Conservation (phyloP, 2,113 vertebrate genomes). For the Sardina pilchardus region DNA sequence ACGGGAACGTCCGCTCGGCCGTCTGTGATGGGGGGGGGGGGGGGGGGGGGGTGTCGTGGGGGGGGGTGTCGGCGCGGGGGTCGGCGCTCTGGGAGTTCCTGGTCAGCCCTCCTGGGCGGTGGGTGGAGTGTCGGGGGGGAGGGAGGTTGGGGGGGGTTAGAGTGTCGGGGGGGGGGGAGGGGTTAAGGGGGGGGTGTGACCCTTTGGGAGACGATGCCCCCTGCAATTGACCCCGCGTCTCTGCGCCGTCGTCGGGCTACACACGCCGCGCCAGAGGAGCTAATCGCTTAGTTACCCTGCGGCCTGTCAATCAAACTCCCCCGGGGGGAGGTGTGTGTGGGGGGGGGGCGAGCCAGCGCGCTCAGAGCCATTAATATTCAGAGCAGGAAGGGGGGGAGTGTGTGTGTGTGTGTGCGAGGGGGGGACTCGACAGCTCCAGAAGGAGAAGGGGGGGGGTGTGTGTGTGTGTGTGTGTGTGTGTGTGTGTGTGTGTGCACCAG, state of each 20-base stretch:
- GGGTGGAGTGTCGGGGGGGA: neutral
- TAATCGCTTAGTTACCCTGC: slow-evolving; percentile 51
- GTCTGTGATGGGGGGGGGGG: neutral
- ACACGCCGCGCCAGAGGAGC: slow-evolving; percentile 36
- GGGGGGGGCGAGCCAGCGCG: neutral
- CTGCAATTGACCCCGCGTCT: slow-evolving; percentile 50
- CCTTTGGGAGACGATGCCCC: slow-evolving; percentile 51
- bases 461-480: neutral
- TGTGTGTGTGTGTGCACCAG: neutral
- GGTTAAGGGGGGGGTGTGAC: neutral
- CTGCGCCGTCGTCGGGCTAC: slow-evolving; percentile 40
- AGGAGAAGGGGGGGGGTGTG: neutral
- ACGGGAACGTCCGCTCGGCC: neutral
- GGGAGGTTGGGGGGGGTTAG: neutral
- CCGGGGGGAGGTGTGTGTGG: neutral
- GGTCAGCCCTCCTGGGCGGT: neutral
- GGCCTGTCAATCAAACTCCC: slow-evolving; percentile 49
- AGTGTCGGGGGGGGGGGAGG: neutral
- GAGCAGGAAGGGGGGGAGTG: neutral
- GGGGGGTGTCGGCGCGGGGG: neutral
- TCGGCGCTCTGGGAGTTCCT: neutral
- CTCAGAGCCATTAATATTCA: slow-evolving; percentile 48
- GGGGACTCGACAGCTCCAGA: neutral
- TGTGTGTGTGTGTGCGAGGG: no score
- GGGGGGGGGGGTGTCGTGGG: neutral